Base-by-base conservation (phyloP, 2,888 invertebrate species). In the Quadriops clusia region DNA sequence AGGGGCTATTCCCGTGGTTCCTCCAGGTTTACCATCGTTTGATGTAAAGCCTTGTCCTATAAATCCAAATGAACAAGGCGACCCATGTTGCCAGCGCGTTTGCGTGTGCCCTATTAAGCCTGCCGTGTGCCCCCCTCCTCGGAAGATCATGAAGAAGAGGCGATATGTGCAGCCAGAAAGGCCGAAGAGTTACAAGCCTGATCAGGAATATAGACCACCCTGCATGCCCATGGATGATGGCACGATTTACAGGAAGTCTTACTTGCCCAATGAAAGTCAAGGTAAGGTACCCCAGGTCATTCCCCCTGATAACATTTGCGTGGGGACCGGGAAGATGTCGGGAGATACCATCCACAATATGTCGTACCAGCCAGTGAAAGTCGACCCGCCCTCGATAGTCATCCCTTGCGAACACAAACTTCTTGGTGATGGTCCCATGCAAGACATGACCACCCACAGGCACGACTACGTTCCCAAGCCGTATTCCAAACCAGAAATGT, bases 391-490 rank as follows among this genome's bases (percentile, higher is more conserved):
- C 2, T 54, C 56, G 18, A 56, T 73, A 2, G 70, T 76, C 40
- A 61, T 68, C 1, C 77, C 76, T 2, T 70, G 70, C 34, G 65
- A 70, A 54, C 72, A 72, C 54, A 73, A 72, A 51, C 63, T 73
- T 46, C 63, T 69, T 46, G 72, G 74, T 0, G 68, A 70, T 40
- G 69, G 68, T 12, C 77, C 79, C n/a, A 74, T 81, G 66, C 75
- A 78, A 57, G 72, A 72, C 39, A 58, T 74, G 36, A 82, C 82
- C 2, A 81, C 80, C 1, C 73, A 77, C 41, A 76, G 77, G 21
- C 77, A 77, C 51, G 80, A 81, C 61, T 82, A 65, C 48, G 74
- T 75, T 16, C 68, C 73, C 1, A 77, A 77, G 46, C 72, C 73
- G 0, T 63, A 63, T 36, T 65, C 63, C 1, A 53, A 64, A 28